Percentiles rank a stretch among this genome's conserved stretches.
These are phyloP conservation scores for Biston betularia DNA, from an alignment of 2,888 invertebrate species.

Conservation along the genomic window DNA sequence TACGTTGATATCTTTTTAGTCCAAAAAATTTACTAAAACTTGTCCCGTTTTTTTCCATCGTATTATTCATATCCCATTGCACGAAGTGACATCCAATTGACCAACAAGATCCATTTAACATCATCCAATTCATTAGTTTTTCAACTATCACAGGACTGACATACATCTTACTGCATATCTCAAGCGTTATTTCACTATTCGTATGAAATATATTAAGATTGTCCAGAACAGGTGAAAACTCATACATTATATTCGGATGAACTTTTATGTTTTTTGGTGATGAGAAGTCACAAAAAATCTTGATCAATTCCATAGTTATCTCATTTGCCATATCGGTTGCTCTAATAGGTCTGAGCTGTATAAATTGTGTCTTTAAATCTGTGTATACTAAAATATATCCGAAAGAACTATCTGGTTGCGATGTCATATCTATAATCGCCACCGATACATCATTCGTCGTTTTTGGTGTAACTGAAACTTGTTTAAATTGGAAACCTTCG, in stretches of 20 bases:
- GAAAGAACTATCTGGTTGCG: neutral
- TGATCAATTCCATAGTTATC: slow-evolving; percentile 19
- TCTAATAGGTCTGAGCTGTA: slow-evolving; percentile 17
- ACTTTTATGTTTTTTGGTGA: neutral
- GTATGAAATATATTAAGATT: neutral
- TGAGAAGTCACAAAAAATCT: slow-evolving; percentile 15
- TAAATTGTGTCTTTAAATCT: slow-evolving; percentile 10
- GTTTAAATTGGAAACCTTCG: too few relatives aligned
- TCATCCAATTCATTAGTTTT: slow-evolving; percentile 3
- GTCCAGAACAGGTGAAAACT: neutral
- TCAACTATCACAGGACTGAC: neutral
- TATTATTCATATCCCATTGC: slow-evolving; percentile 21
- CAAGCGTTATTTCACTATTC: neutral
- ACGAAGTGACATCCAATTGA: slow-evolving; percentile 15
- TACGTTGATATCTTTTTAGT: neutral
- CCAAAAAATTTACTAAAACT: slow-evolving; percentile 13
- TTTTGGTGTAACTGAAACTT: neutral
- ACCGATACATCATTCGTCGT: neutral
- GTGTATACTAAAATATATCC: neutral
- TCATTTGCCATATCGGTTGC: neutral
- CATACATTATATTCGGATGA: neutral
- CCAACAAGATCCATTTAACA: neutral
- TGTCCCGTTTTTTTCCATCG: neutral
- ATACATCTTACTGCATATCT: neutral
- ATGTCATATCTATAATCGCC: slow-evolving; percentile 16